Percentiles rank a stretch among this genome's conserved stretches.
Conservation (phyloP, 2,797 vertebrate genomes). For the Anguilla marmorata region DNA sequence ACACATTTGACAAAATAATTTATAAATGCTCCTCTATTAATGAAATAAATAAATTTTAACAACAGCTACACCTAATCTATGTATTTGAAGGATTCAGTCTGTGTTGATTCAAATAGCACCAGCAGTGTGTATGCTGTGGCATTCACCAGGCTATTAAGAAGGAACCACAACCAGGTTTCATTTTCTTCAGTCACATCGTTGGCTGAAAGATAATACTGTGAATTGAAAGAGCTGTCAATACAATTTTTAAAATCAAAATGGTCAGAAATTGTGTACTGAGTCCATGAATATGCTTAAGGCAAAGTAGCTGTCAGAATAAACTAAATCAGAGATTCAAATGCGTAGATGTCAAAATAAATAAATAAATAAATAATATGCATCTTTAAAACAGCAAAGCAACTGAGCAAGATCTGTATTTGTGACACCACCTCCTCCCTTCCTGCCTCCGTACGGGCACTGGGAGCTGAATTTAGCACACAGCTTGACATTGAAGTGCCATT, state of each 20-base stretch:
- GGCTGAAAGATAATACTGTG: neutral
- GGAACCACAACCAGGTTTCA: neutral
- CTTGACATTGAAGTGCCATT: neutral
- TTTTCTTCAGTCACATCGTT: neutral
- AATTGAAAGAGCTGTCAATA: neutral
- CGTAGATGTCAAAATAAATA: neutral
- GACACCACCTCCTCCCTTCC: neutral
- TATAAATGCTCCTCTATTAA: neutral
- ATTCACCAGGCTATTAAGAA: neutral
- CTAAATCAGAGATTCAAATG: conserved; percentile 6
- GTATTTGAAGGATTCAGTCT: neutral
- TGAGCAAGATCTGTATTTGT: conserved; percentile 4
- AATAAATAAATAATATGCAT: neutral
- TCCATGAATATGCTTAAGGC: neutral
- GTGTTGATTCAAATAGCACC: neutral
- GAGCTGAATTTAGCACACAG: neutral
- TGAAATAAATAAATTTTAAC: neutral
- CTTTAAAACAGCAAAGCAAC: neutral
- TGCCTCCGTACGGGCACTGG: neutral
- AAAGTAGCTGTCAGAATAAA: neutral
- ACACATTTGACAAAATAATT: neutral
- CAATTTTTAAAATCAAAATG: neutral
- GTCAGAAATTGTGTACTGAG: neutral
- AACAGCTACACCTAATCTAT: neutral
- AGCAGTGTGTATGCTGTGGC: neutral